Evolutionary conservation across 2,113 vertebrate genomes (phyloP), one percentile per base, ranked within the genome.

Genomic region (Todiramphus saurophagus): DNA sequence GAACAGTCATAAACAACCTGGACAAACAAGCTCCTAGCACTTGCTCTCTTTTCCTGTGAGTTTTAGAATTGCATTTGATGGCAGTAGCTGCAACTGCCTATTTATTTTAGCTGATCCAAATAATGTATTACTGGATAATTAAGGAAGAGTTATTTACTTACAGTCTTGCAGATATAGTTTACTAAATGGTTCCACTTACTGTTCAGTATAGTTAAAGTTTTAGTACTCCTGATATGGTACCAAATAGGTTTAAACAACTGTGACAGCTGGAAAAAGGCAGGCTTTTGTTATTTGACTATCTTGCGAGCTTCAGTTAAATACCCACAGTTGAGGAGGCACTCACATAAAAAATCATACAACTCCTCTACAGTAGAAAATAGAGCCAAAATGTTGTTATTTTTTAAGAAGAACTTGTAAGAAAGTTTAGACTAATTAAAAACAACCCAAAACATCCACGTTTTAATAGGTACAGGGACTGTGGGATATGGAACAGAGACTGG

Each of bases 231-330:
- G 69, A 90, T 83, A 62, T 24, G 21, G 77, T 79, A 92, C 66
- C 83, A 92, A 93, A 82, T 44, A 96, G 48, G 48, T 28, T 94
- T 84, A 79, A 94, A 93, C 39, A 92, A 89, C 53, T 84, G 69
- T 72, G 77, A 84, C 92, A 96, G 66, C 80, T 93, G 89, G 89
- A 75, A 93, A 91, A 60, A 92, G 28, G 44, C 86, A 85, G 48
- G 64, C 31, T 33, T 81, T 44, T 72, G 88, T 86, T 84, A 64
- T 86, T 90, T 84, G 27, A 79, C 73, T 91, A 5, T 87, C 83
- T 81, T 84, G 74, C 48, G 96, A 92, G 60, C 39, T 94, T 90
- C 86, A 69, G 41, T 91, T 96, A 89, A 92, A 84, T 43, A 72
- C 43, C 72, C 0, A 0, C 39, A 50, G 41, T 63, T 50, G 53